Percentiles rank a stretch among this genome's conserved stretches.
These are phyloP conservation scores for Lysandra coridon DNA, from an alignment of 2,888 invertebrate species.

Conservation along the genomic window DNA sequence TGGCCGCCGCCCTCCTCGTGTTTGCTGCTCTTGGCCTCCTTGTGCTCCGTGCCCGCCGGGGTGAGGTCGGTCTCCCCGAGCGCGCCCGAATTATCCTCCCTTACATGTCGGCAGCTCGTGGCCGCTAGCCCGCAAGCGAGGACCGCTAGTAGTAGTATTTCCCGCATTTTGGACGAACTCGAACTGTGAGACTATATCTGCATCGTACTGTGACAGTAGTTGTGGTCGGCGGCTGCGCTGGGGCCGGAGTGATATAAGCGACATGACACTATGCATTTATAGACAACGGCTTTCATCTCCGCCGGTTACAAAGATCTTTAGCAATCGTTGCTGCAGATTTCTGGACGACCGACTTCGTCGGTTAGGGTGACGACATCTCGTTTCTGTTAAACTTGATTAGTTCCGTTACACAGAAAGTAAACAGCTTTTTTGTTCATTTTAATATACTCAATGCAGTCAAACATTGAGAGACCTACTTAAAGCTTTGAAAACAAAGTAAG, in stretches of 20 bases:
- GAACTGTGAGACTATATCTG: conserved; percentile 18
- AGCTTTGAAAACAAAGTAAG: background rate
- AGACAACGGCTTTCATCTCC: conserved; percentile 73
- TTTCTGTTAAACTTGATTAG: conserved; percentile 66
- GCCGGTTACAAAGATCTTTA: conserved; percentile 72
- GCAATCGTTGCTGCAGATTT: conserved; percentile 75
- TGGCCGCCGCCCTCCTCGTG: conserved; percentile 85
- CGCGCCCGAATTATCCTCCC: conserved; percentile 44
- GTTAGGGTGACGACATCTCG: conserved; percentile 68
- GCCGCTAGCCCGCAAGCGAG: conserved; percentile 55
- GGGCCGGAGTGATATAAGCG: conserved; percentile 62
- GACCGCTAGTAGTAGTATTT: conserved; percentile 56
- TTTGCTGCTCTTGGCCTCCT: conserved; percentile 71
- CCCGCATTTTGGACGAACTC: conserved; percentile 59
- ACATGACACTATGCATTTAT: conserved; percentile 72
- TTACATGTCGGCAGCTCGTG: conserved; percentile 61
- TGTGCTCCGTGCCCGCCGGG: conserved; percentile 75
- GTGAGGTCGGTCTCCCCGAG: conserved; percentile 58
- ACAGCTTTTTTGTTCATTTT: conserved; percentile 1
- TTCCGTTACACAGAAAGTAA: conserved; percentile 54
- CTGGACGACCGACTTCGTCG: conserved; percentile 71
- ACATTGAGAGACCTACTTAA: background rate
- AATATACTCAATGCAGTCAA: background rate
- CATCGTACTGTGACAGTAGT: conserved; percentile 46
- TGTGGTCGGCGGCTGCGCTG: conserved; percentile 55